These are phyloP conservation scores for Dasyornis broadbenti DNA, from an alignment of 2,113 vertebrate genomes.

Conservation along the genomic window DNA sequence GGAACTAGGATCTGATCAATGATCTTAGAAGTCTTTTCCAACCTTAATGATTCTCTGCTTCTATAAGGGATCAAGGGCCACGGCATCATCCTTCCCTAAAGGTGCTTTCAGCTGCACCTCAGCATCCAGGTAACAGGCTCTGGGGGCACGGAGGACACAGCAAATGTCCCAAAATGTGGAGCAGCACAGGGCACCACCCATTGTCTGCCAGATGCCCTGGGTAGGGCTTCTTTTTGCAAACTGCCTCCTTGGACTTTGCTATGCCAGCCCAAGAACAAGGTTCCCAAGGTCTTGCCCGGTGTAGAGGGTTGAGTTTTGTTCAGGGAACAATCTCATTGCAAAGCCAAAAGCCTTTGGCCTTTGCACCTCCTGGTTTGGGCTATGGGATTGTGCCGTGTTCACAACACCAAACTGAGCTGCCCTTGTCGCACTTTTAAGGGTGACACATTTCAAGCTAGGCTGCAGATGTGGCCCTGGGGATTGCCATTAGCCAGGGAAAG, in stretches of 20 bases:
- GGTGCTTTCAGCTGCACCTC: not conserved
- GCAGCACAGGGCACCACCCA: not conserved
- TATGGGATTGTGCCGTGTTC: not conserved
- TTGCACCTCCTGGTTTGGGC: not conserved
- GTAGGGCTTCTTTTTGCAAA: not conserved
- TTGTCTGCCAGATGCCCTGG: fast-evolving
- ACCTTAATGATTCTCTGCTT: not conserved
- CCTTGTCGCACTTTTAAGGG: not conserved
- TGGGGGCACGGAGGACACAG: not conserved
- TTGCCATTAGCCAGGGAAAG: not conserved
- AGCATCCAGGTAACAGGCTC: not conserved
- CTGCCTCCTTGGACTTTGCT: not conserved
- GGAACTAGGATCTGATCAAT: not conserved
- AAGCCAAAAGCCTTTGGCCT: not conserved
- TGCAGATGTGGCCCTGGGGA: not conserved
- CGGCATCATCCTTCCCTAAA: not conserved
- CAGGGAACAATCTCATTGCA: not conserved
- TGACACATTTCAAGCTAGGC: not conserved
- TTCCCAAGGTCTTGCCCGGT: not conserved
- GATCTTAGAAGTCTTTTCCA: not conserved
- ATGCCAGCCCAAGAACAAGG: not conserved
- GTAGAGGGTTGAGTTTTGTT: not conserved
- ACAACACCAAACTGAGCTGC: not conserved
- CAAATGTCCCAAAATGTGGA: not conserved
- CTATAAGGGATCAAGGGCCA: not conserved